Base-by-base conservation (phyloP, 2,113 vertebrate species). In the Sceloporus undulatus region DNA sequence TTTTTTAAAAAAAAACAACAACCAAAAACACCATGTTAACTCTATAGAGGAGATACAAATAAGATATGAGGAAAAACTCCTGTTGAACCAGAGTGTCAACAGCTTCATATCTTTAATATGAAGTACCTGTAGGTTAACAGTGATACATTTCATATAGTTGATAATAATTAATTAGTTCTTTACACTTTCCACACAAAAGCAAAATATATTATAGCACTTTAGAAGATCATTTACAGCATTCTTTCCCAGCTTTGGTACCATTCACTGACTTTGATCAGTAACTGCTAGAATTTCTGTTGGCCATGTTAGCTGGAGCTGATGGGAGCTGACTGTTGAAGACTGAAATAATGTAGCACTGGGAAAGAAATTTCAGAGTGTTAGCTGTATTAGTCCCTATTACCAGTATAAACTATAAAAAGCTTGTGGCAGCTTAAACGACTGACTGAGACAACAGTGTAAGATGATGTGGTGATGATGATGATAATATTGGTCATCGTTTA, bases 1-100 rank as follows among this genome's bases (percentile, higher is more conserved):
- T 90, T 93, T 95, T 34, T 34, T 34, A 1, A 34, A 34, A 34
- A 34, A 34, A 34, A 34, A 34, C 34, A 34, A 34, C 34, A 48
- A 48, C 95, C 94, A 94, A 96, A 97, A 94, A 92, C 93, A 92
- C 93, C 86, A 87, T 79, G 89, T 93, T 78, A 91, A 75, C 89
- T 91, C 91, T 91, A 93, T 52, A 92, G 83, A 94, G 82, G 91
- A 96, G 94, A 94, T 94, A 88, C 62, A 87, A 76, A 70, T 84
- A 94, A 94, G 84, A 80, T 29, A 83, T 48, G 94, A 87, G 89
- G 84, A 70, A 7, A 89, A 23, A 82, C 59, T 90, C 4, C 21
- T 77, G 62, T 68, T 73, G 85, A 85, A 90, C 10, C 62, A 84
- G 73, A 91, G 79, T 70, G 18, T 79, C 56, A 48, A 38, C 91